Base-by-base conservation (phyloP, 2,113 vertebrate genomes). In the Tychaedon coryphoeus region DNA sequence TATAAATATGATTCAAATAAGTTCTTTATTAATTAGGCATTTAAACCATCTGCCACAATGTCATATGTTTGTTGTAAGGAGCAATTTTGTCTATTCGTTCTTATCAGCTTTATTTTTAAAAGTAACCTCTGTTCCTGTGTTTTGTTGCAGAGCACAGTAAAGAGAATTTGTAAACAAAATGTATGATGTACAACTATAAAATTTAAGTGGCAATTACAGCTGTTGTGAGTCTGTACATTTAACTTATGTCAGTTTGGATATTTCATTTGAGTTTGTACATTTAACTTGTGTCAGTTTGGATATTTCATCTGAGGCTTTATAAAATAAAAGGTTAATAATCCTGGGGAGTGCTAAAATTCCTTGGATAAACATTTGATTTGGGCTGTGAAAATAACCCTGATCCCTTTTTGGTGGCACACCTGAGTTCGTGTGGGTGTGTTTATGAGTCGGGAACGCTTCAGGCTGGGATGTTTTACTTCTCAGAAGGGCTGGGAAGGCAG, bases 371-470 rank as follows among this genome's bases (percentile, higher is more conserved):
- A 1, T 28, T 33, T 45, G 18, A 19, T 53, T 40, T 22, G 48
- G 12, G 26, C 24, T 43, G 17, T 53, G 58, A 29, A 65, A 58
- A 51, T 28, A 13, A 5, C 26, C 14, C 16, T 38, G 38, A 25
- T 31, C 23, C 9, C 10, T 28, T 51, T 43, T 7, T 50, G 24
- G 7, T 23, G 67, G 10, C n/a, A 17, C 16, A 5, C 9, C 12
- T 36, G 70, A 25, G 48, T 10, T 25, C 1, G 0, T 1, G 29
- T 4, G 4, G 10, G 18, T 3, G 7, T 14, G 10, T 45, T 53
- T 6, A 9, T 19, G 66, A 33, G 18, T 0, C 5, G 6, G 34
- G 51, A n/a, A 18, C 0, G 2, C 7, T 47, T 19, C 26, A 20
- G 65, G 40, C 14, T 34, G 47, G n/a, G 29, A 24, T 18, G 3